phyloP scores from a whole-genome alignment of 1,140 invertebrate genomes.

The Ceratosolen fusciceps region DNA sequence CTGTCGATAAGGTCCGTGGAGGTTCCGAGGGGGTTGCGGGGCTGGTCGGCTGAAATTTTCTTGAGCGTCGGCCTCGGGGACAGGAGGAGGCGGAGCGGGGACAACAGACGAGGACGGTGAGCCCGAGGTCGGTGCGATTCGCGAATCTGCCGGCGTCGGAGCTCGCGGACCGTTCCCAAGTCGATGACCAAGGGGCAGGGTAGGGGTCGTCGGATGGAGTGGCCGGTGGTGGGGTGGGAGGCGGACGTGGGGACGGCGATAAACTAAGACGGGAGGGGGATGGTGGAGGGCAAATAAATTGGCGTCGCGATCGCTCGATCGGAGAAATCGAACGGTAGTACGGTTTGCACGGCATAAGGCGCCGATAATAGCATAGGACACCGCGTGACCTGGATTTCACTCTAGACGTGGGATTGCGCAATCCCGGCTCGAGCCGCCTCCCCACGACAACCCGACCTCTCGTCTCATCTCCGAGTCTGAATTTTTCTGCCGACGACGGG shows the following conservation, averaged over 20 bases:
- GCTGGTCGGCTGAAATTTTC: no score
- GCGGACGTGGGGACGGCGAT: background rate
- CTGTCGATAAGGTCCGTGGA: no score
- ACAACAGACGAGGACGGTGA: no score
- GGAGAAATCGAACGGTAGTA: conserved; percentile 52
- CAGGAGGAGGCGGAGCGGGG: no score
- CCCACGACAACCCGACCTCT: background rate
- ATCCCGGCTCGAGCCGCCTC: conserved; percentile 39
- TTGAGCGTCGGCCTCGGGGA: no score
- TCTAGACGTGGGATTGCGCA: conserved; percentile 61
- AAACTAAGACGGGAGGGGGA: no score
- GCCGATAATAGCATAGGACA: conserved; percentile 57
- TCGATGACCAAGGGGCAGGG: no score
- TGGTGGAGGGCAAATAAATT: no score
- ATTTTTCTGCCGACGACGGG: background rate
- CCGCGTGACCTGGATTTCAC: conserved; percentile 64
- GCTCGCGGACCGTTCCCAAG: no score
- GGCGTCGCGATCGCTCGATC: background rate
- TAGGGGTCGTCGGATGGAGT: background rate
- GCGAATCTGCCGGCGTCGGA: no score
- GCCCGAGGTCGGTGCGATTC: no score
- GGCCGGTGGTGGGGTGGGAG: background rate
- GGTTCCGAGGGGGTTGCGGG: no score
- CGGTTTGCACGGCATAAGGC: conserved; percentile 52
- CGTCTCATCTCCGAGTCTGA: background rate